phyloP scores from a whole-genome alignment of 2,113 vertebrate species.

The Microtus ochrogaster region DNA sequence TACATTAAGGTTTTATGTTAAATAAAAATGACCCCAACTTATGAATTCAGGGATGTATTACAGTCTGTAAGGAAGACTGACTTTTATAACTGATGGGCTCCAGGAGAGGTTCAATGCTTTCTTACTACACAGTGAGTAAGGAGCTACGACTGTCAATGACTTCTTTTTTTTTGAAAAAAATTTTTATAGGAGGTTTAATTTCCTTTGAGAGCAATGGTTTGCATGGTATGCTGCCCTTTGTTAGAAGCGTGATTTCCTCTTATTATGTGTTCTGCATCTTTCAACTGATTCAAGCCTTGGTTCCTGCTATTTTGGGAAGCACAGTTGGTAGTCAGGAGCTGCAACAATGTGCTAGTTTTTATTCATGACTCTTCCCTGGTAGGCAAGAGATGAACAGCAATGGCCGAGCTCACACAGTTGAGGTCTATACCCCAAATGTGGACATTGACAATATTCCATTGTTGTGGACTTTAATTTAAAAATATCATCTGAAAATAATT shows the following conservation, averaged over 20 bases:
- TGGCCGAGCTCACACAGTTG: not conserved
- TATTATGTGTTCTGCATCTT: not conserved
- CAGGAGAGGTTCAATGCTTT: not conserved
- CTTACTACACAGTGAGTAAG: not conserved
- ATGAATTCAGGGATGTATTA: not conserved
- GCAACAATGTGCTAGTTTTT: constrained; percentile 33
- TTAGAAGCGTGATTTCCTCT: constrained; percentile 17
- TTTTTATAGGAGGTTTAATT: not conserved
- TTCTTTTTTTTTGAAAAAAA: not conserved
- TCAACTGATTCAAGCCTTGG: constrained; percentile 24
- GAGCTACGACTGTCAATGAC: not conserved
- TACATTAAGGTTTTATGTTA: not conserved
- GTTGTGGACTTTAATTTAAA: not conserved
- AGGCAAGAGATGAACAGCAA: not conserved
- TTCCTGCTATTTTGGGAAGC: constrained; percentile 55
- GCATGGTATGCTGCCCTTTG: not conserved
- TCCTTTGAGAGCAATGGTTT: not conserved
- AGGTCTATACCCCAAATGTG: not conserved
- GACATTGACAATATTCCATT: not conserved
- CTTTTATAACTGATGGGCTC: constrained; percentile 1
- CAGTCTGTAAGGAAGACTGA: not conserved
- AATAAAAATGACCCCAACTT: not conserved
- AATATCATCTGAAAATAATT: not conserved
- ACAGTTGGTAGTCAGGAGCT: constrained; percentile 14
- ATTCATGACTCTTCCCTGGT: constrained; percentile 28